Conservation (phyloP, 2,888 invertebrate genomes). For the Tetranychus piercei region DNA sequence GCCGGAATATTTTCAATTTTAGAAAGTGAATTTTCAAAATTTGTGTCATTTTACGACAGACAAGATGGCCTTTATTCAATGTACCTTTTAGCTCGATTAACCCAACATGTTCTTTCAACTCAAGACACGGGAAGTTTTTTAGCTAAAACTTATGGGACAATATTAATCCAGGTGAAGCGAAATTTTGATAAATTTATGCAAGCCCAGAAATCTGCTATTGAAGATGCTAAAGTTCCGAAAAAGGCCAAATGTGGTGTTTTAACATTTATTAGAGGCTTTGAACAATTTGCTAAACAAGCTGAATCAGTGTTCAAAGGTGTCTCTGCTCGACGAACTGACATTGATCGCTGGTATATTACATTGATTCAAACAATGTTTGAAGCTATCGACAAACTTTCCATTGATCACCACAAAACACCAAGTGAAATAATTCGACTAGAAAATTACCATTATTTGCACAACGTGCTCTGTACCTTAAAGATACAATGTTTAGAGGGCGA, state of each 20-base stretch:
- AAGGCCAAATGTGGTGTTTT: conserved; percentile 71
- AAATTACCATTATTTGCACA: conserved; percentile 85
- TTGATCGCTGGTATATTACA: conserved; percentile 74
- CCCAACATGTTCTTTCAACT: conserved; percentile 76
- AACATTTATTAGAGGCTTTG: conserved; percentile 71
- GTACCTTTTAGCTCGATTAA: conserved; percentile 73
- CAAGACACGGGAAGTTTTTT: conserved; percentile 69
- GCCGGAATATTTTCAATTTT: conserved; percentile 66
- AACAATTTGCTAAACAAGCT: conserved; percentile 65
- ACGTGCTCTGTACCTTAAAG: conserved; percentile 66
- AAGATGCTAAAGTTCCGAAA: conserved; percentile 52
- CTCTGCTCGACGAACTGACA: conserved; percentile 65
- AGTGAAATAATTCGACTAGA: conserved; percentile 80
- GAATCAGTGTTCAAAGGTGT: conserved; percentile 62
- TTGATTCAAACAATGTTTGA: conserved; percentile 65
- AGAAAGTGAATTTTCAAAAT: conserved; percentile 64
- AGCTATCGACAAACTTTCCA: conserved; percentile 54
- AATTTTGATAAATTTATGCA: conserved; percentile 75
- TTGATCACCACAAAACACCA: conserved; percentile 75
- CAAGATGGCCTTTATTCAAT: conserved; percentile 84
- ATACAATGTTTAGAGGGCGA: conserved; percentile 66
- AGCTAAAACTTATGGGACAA: conserved; percentile 66
- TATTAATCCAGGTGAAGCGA: conserved; percentile 66
- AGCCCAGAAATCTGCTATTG: conserved; percentile 38
- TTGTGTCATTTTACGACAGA: conserved; percentile 67